Percentiles rank a stretch among this genome's conserved stretches.
These are phyloP conservation scores for Semotilus atromaculatus DNA, from an alignment of 2,797 vertebrate genomes.

Conservation along the genomic window DNA sequence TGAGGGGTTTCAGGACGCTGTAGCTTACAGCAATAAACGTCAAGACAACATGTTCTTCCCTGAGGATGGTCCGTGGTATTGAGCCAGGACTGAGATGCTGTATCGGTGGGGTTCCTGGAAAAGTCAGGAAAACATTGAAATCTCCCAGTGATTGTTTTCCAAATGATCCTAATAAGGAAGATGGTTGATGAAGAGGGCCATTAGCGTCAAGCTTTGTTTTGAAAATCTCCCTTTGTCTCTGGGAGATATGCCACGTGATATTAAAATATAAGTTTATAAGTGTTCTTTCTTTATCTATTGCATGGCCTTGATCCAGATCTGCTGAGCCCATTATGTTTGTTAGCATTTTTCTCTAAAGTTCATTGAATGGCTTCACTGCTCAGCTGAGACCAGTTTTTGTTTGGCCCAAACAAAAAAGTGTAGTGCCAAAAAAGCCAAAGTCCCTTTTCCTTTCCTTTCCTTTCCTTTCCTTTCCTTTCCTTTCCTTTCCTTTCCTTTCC, in stretches of 20 bases:
- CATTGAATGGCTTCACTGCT: slow-evolving; percentile 69
- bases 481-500: neutral
- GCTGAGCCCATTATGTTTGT: slow-evolving; percentile 70
- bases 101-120: slow-evolving; percentile 16
- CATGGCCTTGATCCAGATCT: slow-evolving; percentile 62
- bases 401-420: no score
- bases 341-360: slow-evolving; percentile 71
- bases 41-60: slow-evolving; percentile 28
- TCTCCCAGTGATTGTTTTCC: slow-evolving; percentile 25
- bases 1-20: slow-evolving; percentile 23
- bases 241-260: slow-evolving; percentile 54
- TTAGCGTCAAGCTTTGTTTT: slow-evolving; percentile 23
- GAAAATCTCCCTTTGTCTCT: neutral
- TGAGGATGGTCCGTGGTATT: slow-evolving; percentile 14
- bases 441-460: neutral
- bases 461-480: neutral
- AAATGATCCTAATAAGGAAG: slow-evolving; percentile 23
- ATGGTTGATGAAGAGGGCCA: slow-evolving; percentile 6
- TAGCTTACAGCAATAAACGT: slow-evolving; percentile 24
- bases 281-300: slow-evolving; percentile 65
- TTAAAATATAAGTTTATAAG: slow-evolving; percentile 49
- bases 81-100: slow-evolving; percentile 21
- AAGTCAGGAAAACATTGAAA: neutral
- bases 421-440: slow-evolving; percentile 69
- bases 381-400: slow-evolving; percentile 77